Base-by-base conservation (phyloP, 2,888 invertebrate species). In the Choreutis nemorana region DNA sequence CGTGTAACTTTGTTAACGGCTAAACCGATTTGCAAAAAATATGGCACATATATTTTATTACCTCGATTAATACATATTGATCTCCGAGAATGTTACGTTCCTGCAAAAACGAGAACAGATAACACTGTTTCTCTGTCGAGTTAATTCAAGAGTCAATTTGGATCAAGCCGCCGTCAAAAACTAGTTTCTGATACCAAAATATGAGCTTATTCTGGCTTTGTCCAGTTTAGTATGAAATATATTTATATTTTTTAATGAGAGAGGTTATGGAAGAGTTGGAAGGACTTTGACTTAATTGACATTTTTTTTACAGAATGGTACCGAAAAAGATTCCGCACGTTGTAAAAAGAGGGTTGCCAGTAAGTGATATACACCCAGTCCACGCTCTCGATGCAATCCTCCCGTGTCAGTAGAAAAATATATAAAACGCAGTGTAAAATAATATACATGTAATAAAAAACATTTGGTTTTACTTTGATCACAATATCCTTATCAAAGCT, bases 251-350 rank as follows among this genome's bases (percentile, higher is more conserved):
- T n/a, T n/a, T n/a, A n/a, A n/a, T n/a, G n/a, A n/a, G n/a, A n/a
- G n/a, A n/a, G n/a, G n/a, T n/a, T n/a, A n/a, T n/a, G n/a, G n/a
- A n/a, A n/a, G n/a, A n/a, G n/a, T n/a, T n/a, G n/a, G n/a, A n/a
- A n/a, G n/a, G n/a, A n/a, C n/a, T n/a, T n/a, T n/a, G n/a, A n/a
- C n/a, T n/a, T n/a, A n/a, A 10, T 9, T 14, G 6, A 5, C 13
- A 16, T 32, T 39, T 38, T 48, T 27, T 47, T 82, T 81, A 52
- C 72, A 94, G 93, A 42, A 97, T 98, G 97, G 91, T 96, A 5
- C 90, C 91, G 2, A 90, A 94, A 60, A 82, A 77, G 28, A 94
- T 90, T 40, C 91, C 94, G 0, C 95, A 97, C 62, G 78, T 89
- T 0, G 85, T 94, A 41, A 94, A 94, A 49, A 81, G 95, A 56